phyloP scores from a whole-genome alignment of 2,113 vertebrate genomes.

The Glaucidium brasilianum region DNA sequence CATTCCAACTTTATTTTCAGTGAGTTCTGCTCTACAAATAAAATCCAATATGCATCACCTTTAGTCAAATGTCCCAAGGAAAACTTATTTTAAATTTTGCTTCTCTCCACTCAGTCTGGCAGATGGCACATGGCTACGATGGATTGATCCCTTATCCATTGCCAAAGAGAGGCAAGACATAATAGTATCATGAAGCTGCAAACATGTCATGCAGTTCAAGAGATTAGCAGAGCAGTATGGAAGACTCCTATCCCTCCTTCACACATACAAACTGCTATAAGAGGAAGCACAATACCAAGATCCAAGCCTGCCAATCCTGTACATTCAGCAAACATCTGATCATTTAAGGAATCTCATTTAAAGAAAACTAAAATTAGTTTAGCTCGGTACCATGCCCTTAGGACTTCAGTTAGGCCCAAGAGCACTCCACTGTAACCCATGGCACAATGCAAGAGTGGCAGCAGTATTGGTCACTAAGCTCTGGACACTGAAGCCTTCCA shows the following conservation, averaged over 20 bases:
- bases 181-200: not conserved
- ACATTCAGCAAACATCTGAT: not conserved
- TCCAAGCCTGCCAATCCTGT: not conserved
- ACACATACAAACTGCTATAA: not conserved
- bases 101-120: not conserved
- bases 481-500: not conserved
- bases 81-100: not conserved
- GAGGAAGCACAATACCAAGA: not conserved
- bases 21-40: not conserved
- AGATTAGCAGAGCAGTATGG: too few relatives aligned
- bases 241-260: not conserved
- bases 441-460: not conserved
- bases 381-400: not conserved
- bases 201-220: not conserved
- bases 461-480: not conserved
- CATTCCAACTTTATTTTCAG: constrained; percentile 6
- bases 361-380: not conserved
- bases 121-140: not conserved
- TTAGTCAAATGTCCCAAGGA: not conserved
- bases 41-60: not conserved
- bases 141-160: not conserved
- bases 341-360: not conserved
- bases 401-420: not conserved
- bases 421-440: not conserved
- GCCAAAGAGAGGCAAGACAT: not conserved